Percentiles rank a stretch among this genome's conserved stretches.
phyloP scores from a whole-genome alignment of 2,888 invertebrate species.

The Byasa hedistus region DNA sequence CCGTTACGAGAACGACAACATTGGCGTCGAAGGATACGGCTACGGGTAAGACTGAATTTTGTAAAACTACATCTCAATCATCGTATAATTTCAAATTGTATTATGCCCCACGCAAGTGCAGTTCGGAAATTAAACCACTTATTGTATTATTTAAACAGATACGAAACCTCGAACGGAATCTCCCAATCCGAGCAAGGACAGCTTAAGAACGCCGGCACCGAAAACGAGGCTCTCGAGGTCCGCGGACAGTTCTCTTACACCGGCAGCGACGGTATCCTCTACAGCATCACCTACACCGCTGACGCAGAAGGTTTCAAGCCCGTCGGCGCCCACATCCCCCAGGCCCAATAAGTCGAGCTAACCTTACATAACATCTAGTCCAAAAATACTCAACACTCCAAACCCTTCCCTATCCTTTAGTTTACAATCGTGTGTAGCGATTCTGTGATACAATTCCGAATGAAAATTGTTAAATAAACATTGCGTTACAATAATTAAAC shows the following conservation, averaged over 20 bases:
- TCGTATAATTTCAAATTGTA: no score
- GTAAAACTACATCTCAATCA: no score
- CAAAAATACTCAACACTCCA: slow-evolving; percentile 56
- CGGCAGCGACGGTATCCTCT: slow-evolving; percentile 68
- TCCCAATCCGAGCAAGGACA: slow-evolving; percentile 38
- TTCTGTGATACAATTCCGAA: slow-evolving; percentile 71
- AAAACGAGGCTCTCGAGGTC: slow-evolving; percentile 52
- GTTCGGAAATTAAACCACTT: neutral
- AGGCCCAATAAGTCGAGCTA: slow-evolving; percentile 38
- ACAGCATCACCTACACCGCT: slow-evolving; percentile 74
- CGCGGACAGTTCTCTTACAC: slow-evolving; percentile 57
- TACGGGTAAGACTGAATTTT: slow-evolving; percentile 49
- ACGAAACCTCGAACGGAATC: slow-evolving; percentile 57
- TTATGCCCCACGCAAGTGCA: no score
- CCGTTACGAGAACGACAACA: slow-evolving; percentile 48
- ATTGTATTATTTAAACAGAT: slow-evolving; percentile 37
- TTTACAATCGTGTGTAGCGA: slow-evolving; percentile 57
- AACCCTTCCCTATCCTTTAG: slow-evolving; percentile 39
- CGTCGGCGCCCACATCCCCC: slow-evolving; percentile 57
- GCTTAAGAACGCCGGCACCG: slow-evolving; percentile 52
- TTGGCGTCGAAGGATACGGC: slow-evolving; percentile 55
- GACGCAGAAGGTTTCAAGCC: slow-evolving; percentile 78
- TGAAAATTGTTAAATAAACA: slow-evolving; percentile 43
- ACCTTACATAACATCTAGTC: slow-evolving; percentile 52
- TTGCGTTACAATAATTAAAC: slow-evolving; percentile 36